phyloP scores from a whole-genome alignment of 2,888 invertebrate genomes.

The Parelbella ahira region DNA sequence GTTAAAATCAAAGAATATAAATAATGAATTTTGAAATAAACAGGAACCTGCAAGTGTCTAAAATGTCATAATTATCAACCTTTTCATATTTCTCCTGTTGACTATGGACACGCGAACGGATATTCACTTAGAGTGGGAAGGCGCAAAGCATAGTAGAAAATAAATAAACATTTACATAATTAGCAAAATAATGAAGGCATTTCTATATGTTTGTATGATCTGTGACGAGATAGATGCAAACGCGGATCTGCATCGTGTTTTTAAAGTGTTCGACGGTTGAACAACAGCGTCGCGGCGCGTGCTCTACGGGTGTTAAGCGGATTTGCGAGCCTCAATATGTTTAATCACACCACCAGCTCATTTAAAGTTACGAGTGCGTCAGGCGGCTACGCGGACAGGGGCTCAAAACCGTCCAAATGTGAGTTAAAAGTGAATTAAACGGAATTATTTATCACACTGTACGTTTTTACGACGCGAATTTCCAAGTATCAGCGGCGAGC shows the following conservation, averaged over 20 bases:
- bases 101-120: too few relatives aligned
- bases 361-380: slow-evolving; percentile 38
- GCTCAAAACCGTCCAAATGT: slow-evolving; percentile 41
- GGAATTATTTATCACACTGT: slow-evolving; percentile 4
- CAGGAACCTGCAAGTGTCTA: too few relatives aligned
- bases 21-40: too few relatives aligned
- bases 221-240: slow-evolving; percentile 33
- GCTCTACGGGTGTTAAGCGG: slow-evolving; percentile 26
- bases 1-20: too few relatives aligned
- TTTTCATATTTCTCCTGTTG: too few relatives aligned
- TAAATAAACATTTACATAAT: too few relatives aligned
- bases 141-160: too few relatives aligned
- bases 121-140: too few relatives aligned
- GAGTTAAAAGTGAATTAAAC: slow-evolving; percentile 31
- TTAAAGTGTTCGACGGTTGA: slow-evolving; percentile 27
- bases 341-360: slow-evolving; percentile 57
- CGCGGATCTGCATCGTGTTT: slow-evolving; percentile 33
- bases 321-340: slow-evolving; percentile 42
- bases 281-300: slow-evolving; percentile 22
- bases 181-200: too few relatives aligned
- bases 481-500: slow-evolving; percentile 42
- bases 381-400: slow-evolving; percentile 39
- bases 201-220: slow-evolving; percentile 20
- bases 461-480: slow-evolving; percentile 31
- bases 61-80: too few relatives aligned